Conservation (phyloP, 2,113 vertebrate species). For the Sinocyclocheilus anophthalmus region DNA sequence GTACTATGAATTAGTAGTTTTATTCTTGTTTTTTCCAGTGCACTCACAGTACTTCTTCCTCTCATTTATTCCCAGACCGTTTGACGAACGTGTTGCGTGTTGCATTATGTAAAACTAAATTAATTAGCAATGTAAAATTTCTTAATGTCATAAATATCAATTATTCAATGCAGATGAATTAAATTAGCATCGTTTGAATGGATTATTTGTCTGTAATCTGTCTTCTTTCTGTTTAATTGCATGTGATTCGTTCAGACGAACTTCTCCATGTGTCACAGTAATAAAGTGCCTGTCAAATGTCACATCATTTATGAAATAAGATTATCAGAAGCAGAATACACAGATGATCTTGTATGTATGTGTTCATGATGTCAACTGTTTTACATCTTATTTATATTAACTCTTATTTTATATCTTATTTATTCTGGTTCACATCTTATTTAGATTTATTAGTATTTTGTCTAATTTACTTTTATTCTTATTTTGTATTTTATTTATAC, state of each 20-base stretch:
- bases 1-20: slow-evolving; percentile 41
- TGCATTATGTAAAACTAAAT: slow-evolving; percentile 2
- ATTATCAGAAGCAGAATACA: not conserved
- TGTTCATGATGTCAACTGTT: not conserved
- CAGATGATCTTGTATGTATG: not conserved
- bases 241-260: not conserved
- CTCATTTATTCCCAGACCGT: slow-evolving; percentile 5
- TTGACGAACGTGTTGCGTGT: slow-evolving; percentile 53
- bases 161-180: not conserved
- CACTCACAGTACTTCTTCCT: slow-evolving; percentile 3
- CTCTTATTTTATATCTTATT: not conserved
- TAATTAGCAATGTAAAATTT: slow-evolving; percentile 1
- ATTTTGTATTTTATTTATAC: not conserved
- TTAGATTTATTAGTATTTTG: not conserved
- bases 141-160: not conserved
- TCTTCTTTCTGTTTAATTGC: not conserved
- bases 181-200: not conserved
- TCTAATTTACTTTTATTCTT: not conserved
- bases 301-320: not conserved
- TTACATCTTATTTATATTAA: not conserved
- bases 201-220: not conserved
- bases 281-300: not conserved
- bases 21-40: slow-evolving; percentile 24
- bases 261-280: not conserved
- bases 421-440: not conserved